Percentiles rank a stretch among this genome's conserved stretches.
phyloP scores from a whole-genome alignment of 2,797 vertebrate species.

The Falco biarmicus region DNA sequence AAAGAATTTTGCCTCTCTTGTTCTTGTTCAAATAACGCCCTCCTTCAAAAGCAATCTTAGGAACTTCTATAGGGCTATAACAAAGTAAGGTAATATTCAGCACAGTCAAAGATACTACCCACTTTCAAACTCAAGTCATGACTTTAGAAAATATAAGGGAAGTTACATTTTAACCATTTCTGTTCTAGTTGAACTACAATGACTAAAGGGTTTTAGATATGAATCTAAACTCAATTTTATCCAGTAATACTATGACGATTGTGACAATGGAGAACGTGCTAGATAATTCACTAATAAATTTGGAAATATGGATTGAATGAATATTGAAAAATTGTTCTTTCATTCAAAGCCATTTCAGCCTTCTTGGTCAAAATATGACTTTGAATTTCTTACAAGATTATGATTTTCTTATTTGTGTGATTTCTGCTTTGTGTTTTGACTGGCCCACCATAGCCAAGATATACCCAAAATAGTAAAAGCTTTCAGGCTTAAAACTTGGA shows the following conservation, averaged over 20 bases:
- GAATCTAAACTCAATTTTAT: not conserved
- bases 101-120: rapidly evolving
- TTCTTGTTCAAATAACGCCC: not conserved
- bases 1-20: not conserved
- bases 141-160: not conserved
- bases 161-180: not conserved
- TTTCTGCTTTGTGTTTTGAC: not conserved
- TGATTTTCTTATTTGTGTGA: not conserved
- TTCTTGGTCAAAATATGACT: not conserved
- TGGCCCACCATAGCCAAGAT: not conserved
- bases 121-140: not conserved
- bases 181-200: not conserved
- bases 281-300: not conserved
- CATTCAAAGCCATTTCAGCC: not conserved
- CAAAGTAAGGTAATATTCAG: not conserved
- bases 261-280: not conserved
- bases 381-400: not conserved
- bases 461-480: not conserved
- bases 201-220: not conserved
- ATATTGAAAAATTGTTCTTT: not conserved
- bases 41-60: not conserved
- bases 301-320: not conserved
- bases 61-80: not conserved
- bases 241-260: not conserved
- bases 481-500: not conserved